Conservation (phyloP, 2,888 invertebrate species). For the Merodon equestris region DNA sequence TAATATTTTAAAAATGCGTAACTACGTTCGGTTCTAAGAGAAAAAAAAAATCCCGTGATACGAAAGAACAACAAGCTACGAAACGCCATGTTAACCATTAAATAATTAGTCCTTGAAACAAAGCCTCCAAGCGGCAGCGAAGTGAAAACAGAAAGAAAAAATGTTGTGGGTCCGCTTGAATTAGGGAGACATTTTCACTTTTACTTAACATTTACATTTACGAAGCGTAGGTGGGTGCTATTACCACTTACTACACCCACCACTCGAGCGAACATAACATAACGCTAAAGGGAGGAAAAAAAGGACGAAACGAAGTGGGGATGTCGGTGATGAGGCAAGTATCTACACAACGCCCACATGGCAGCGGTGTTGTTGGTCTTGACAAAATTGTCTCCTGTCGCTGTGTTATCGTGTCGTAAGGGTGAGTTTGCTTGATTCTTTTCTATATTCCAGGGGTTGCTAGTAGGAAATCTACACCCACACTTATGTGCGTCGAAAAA, state of each 20-base stretch:
- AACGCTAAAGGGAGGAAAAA: conserved; percentile 23
- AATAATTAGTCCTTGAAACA: conserved; percentile 51
- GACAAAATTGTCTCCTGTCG: conserved; percentile 54
- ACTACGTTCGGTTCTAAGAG: conserved; percentile 2
- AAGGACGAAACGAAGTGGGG: too few relatives aligned
- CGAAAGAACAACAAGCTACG: conserved; percentile 21
- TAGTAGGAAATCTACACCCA: conserved; percentile 37
- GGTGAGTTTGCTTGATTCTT: conserved; percentile 46
- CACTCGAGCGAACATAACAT: conserved; percentile 1
- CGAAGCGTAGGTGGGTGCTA: conserved; percentile 6
- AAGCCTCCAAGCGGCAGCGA: conserved; percentile 4
- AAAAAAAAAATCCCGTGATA: background rate
- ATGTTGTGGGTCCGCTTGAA: conserved; percentile 37
- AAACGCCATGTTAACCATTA: conserved; percentile 25
- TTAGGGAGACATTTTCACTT: conserved; percentile 54
- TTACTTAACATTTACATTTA: conserved; percentile 29
- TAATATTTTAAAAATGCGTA: conserved; percentile 40
- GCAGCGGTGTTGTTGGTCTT: conserved; percentile 30
- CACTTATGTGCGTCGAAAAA: background rate
- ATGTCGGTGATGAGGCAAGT: background rate
- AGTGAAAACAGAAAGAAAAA: conserved; percentile 10
- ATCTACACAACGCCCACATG: conserved; percentile 45
- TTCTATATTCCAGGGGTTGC: conserved; percentile 59
- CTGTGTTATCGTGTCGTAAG: conserved; percentile 16
- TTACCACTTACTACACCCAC: conserved; percentile 5